These are phyloP conservation scores for Myxocyprinus asiaticus DNA, from an alignment of 2,113 vertebrate genomes.

Conservation along the genomic window DNA sequence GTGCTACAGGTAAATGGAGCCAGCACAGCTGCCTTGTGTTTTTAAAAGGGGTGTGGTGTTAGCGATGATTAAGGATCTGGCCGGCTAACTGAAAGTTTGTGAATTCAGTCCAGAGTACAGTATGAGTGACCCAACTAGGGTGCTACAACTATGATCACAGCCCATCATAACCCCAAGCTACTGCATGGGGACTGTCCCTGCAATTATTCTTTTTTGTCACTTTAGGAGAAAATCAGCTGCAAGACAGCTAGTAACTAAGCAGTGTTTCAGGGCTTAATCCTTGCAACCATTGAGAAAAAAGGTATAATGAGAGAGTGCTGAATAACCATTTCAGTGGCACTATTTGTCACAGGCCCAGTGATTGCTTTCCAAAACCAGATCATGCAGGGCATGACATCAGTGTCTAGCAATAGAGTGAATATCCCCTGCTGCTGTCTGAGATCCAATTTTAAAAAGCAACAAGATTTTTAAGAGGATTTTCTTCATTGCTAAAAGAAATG, in stretches of 20 bases:
- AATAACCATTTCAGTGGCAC: not conserved
- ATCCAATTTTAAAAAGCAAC: not conserved
- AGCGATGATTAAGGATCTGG: not conserved
- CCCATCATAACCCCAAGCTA: not conserved
- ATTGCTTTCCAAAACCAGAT: conserved; percentile 39
- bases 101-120: not conserved
- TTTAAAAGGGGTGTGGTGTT: not conserved
- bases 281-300: conserved; percentile 1
- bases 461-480: not conserved
- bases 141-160: not conserved
- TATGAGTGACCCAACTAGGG: not conserved
- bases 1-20: conserved; percentile 17
- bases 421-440: not conserved
- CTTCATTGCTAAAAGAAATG: not conserved
- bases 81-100: conserved; percentile 8
- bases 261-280: not conserved
- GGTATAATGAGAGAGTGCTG: conserved; percentile 24
- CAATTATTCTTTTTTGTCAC: conserved; percentile 19
- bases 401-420: not conserved
- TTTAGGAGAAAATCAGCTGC: not conserved
- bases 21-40: conserved; percentile 13
- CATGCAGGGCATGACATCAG: not conserved
- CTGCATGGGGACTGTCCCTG: not conserved
- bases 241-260: not conserved
- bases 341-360: conserved; percentile 20